Evolutionary conservation across 2,797 vertebrate genomes (phyloP).

Genomic region (Manis pentadactyla): DNA sequence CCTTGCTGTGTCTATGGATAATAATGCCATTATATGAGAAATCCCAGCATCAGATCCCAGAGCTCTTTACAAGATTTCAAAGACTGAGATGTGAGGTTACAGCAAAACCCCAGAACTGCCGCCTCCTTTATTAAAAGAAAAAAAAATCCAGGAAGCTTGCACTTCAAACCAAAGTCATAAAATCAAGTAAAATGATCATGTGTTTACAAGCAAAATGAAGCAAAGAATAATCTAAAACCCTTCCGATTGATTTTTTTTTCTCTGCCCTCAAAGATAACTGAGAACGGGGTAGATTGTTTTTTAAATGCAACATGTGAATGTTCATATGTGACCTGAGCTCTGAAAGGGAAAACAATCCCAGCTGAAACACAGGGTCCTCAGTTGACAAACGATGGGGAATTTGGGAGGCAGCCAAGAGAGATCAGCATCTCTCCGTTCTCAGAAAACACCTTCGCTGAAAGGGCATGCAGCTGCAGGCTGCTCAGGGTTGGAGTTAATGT

Average conservation of each 20-base stretch:
- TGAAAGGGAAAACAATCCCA: neutral
- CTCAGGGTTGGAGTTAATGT: constrained; percentile 7
- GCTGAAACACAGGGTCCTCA: neutral
- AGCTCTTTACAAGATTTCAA: constrained; percentile 43
- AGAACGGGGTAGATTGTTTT: neutral
- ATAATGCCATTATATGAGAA: constrained; percentile 20
- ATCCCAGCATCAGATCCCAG: neutral
- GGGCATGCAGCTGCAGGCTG: neutral
- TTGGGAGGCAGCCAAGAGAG: neutral
- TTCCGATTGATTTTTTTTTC: constrained; percentile 8
- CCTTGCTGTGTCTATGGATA: constrained; percentile 42
- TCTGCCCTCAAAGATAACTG: constrained; percentile 53
- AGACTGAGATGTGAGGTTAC: constrained; percentile 18
- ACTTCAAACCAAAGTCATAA: constrained; percentile 60
- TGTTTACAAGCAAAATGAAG: constrained; percentile 67
- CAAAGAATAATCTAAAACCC: neutral
- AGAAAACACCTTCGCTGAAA: constrained; percentile 22
- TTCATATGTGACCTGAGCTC: neutral
- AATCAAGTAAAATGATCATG: constrained; percentile 50
- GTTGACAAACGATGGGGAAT: neutral
- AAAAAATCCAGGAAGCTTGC: neutral
- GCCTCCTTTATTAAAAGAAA: neutral
- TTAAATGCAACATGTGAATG: neutral
- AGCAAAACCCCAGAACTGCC: neutral
- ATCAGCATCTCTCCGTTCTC: neutral